These are phyloP conservation scores for Amphiprion ocellaris DNA, from an alignment of 2,113 vertebrate species.

Conservation along the genomic window DNA sequence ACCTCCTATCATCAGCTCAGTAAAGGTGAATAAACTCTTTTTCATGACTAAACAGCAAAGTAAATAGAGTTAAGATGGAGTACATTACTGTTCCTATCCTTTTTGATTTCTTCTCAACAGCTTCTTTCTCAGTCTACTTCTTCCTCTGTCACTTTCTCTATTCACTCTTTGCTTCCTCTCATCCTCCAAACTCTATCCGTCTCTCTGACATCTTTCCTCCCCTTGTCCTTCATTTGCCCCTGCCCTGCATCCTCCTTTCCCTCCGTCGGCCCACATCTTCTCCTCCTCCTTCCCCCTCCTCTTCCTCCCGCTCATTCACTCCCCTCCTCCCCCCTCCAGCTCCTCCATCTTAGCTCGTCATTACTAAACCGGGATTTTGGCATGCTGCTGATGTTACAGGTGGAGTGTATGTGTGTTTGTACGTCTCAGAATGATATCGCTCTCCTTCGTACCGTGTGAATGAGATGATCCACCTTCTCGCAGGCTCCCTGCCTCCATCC, in stretches of 20 bases:
- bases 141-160: constrained; percentile 6
- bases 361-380: constrained; percentile 22
- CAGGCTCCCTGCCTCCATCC: constrained; percentile 31
- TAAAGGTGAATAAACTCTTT: constrained; percentile 19
- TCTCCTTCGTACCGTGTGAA: constrained; percentile 61
- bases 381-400: constrained; percentile 62
- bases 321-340: constrained; percentile 18
- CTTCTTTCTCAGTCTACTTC: constrained; percentile 22
- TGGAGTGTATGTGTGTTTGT: constrained; percentile 30
- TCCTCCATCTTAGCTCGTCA: constrained; percentile 62
- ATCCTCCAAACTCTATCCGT: constrained; percentile 44
- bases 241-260: constrained; percentile 11
- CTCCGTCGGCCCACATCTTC: constrained; percentile 7
- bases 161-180: constrained; percentile 32
- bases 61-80: constrained; percentile 31
- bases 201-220: constrained; percentile 44
- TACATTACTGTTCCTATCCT: background rate
- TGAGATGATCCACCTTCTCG: constrained; percentile 72
- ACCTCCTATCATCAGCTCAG: background rate
- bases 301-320: constrained; percentile 15
- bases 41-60: constrained; percentile 15
- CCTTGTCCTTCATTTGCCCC: constrained; percentile 52
- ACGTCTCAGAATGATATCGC: constrained; percentile 42
- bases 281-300: background rate
- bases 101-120: constrained; percentile 35